These are phyloP conservation scores for Achroia grisella DNA, from an alignment of 1,140 invertebrate species.

Conservation along the genomic window DNA sequence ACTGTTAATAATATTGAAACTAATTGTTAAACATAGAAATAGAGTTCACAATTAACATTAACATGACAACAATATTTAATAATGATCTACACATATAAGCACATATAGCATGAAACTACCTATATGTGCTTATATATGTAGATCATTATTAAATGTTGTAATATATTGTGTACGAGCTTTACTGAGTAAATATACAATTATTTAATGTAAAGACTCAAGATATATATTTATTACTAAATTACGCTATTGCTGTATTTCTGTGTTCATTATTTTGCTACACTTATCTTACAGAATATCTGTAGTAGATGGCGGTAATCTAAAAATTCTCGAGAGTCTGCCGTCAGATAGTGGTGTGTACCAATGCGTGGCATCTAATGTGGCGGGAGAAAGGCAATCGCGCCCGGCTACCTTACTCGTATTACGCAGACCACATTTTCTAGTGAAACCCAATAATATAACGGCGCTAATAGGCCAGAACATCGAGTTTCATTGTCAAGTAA, in stretches of 20 bases:
- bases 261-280: not conserved
- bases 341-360: slow-evolving; percentile 90
- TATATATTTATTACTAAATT: too few relatives aligned
- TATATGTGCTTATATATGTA: too few relatives aligned
- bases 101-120: too few relatives aligned
- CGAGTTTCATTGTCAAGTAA: slow-evolving; percentile 72
- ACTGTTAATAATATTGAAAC: not conserved
- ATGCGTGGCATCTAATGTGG: slow-evolving; percentile 90
- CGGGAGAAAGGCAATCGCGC: slow-evolving; percentile 85
- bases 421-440: slow-evolving; percentile 72
- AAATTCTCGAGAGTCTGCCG: slow-evolving; percentile 87
- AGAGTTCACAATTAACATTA: too few relatives aligned
- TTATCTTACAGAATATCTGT: slow-evolving; percentile 50
- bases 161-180: too few relatives aligned
- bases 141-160: too few relatives aligned
- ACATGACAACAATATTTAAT: too few relatives aligned
- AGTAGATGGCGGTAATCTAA: slow-evolving; percentile 86
- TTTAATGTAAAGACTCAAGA: too few relatives aligned
- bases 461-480: slow-evolving; percentile 68
- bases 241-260: too few relatives aligned
- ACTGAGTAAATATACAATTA: too few relatives aligned
- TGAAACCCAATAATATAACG: slow-evolving; percentile 69
- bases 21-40: too few relatives aligned
- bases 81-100: too few relatives aligned
- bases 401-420: slow-evolving; percentile 85